These are phyloP conservation scores for Paragorgia papillata DNA, from an alignment of 92 coral and sea anemone species.

Conservation along the genomic window DNA sequence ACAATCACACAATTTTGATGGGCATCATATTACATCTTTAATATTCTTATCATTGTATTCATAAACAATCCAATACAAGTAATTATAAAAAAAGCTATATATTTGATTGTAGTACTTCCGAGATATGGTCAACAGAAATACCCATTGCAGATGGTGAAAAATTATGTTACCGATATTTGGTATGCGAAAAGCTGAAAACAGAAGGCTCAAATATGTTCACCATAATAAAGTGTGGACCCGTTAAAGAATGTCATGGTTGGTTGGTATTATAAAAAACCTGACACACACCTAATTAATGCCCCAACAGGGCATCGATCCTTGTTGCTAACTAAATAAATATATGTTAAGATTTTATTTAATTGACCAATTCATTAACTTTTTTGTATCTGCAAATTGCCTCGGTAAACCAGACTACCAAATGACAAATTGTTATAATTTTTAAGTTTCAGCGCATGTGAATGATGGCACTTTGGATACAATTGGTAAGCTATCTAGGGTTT, in stretches of 20 bases:
- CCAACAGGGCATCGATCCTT: background rate
- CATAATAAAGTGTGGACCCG: conserved; percentile 21
- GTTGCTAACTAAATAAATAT: too few species aligned
- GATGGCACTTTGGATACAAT: background rate
- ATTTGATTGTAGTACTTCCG: background rate
- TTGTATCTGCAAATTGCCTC: too few species aligned
- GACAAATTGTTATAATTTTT: too few species aligned
- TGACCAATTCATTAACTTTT: too few species aligned
- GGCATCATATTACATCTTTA: too few species aligned
- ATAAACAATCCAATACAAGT: too few species aligned
- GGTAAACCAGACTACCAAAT: too few species aligned
- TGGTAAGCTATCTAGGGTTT: background rate
- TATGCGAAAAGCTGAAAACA: background rate
- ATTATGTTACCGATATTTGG: background rate
- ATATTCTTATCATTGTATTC: too few species aligned
- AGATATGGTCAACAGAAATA: conserved; percentile 2
- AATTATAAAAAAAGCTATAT: too few species aligned
- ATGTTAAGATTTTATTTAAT: too few species aligned
- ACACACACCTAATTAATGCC: background rate
- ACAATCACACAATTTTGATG: too few species aligned
- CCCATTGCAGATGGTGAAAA: background rate
- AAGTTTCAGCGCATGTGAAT: background rate
- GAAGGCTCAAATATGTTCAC: background rate
- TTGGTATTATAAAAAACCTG: background rate
- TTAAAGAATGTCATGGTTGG: background rate